Evolutionary conservation across 30 jellyfish, hydroid and myxozoan genomes (phyloP).

Genomic region (Turritopsis rubra): DNA sequence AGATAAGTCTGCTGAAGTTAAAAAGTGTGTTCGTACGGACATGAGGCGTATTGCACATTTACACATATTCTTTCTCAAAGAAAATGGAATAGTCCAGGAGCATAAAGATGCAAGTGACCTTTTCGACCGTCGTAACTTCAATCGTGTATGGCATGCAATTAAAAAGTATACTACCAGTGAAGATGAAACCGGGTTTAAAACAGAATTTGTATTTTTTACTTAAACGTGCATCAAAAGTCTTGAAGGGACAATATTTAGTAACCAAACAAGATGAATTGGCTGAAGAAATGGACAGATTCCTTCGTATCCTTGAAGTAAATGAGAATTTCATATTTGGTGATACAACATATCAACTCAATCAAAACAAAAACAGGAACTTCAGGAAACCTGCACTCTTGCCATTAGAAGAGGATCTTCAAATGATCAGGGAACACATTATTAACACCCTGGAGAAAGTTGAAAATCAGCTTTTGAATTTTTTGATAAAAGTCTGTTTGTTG

Average conservation of each 20-base stretch:
- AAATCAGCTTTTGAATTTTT: slow-evolving; percentile 13
- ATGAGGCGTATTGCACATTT: slow-evolving; percentile 29
- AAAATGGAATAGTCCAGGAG: background rate
- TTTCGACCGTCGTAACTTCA: slow-evolving; percentile 8
- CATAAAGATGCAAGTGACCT: slow-evolving; percentile 8
- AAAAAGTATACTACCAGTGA: slow-evolving; percentile 7
- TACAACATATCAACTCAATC: slow-evolving; percentile 18
- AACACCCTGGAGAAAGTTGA: background rate
- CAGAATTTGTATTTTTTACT: slow-evolving; percentile 18
- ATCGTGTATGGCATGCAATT: slow-evolving; percentile 8
- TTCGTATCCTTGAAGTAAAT: slow-evolving; percentile 18
- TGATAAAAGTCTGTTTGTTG: slow-evolving; percentile 24
- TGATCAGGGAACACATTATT: background rate
- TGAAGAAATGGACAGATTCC: slow-evolving; percentile 17
- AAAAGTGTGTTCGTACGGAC: slow-evolving; percentile 16
- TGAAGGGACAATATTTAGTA: slow-evolving; percentile 12
- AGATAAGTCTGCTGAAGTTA: slow-evolving; percentile 18
- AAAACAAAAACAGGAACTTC: slow-evolving; percentile 10
- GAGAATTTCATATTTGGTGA: slow-evolving; percentile 27
- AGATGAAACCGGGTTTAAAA: slow-evolving; percentile 21
- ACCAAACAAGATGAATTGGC: background rate
- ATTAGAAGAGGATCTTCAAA: slow-evolving; percentile 13
- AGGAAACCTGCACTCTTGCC: slow-evolving; percentile 20
- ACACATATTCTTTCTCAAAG: background rate
- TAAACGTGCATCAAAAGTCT: slow-evolving; percentile 22